These are phyloP conservation scores for Charina bottae DNA, from an alignment of 2,113 vertebrate species.

Conservation along the genomic window DNA sequence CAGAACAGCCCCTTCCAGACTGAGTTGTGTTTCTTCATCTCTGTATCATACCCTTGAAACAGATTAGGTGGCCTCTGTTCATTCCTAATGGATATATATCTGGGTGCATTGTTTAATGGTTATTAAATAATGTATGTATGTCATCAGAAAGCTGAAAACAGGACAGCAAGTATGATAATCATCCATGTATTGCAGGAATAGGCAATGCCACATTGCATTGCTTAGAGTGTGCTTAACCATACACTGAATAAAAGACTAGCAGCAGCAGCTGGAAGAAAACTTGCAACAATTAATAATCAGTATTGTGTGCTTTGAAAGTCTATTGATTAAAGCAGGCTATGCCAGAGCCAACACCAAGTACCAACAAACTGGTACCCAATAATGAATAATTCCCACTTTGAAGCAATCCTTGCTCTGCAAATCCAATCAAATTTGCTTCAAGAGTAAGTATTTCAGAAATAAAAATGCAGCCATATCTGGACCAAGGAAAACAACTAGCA, in stretches of 20 bases:
- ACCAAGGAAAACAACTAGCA: background rate
- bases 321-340: constrained; percentile 34
- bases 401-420: constrained; percentile 23
- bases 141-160: rapidly evolving
- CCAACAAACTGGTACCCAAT: constrained; percentile 18
- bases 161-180: background rate
- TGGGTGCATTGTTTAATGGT: background rate
- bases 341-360: constrained; percentile 17
- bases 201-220: background rate
- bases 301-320: background rate
- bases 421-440: constrained; percentile 12
- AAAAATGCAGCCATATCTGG: constrained; percentile 19
- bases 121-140: rapidly evolving
- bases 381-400: constrained; percentile 39
- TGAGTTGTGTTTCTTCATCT: background rate
- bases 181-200: background rate
- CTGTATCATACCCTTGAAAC: background rate
- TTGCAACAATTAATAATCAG: rapidly evolving
- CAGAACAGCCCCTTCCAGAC: background rate
- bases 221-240: constrained; percentile 36
- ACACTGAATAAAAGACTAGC: constrained; percentile 20
- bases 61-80: background rate
- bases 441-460: background rate
- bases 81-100: background rate
- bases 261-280: background rate